Evolutionary conservation across 2,113 vertebrate species (phyloP).

Genomic region (Microcebus murinus): DNA sequence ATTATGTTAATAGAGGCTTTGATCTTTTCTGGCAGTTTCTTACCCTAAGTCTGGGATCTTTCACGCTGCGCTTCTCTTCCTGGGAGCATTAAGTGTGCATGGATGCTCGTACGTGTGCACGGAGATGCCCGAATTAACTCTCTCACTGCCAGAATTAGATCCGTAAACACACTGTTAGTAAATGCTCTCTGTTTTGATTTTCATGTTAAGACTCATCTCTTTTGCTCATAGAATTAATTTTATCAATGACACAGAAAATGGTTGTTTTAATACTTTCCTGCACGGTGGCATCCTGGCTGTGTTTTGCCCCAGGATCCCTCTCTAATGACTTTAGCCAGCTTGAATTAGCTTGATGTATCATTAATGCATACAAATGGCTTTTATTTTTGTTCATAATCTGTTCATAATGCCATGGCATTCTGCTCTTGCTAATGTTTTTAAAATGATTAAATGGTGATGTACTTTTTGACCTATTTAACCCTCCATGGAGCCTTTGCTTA

Average conservation of each 20-base stretch:
- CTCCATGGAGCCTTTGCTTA: not conserved
- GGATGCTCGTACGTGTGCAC: rapidly evolving
- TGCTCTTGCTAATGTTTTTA: constrained; percentile 57
- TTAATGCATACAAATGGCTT: constrained; percentile 84
- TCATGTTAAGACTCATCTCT: not conserved
- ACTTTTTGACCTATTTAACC: constrained; percentile 80
- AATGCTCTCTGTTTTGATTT: not conserved
- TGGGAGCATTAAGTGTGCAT: rapidly evolving
- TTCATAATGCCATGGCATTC: constrained; percentile 73
- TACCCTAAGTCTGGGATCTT: rapidly evolving
- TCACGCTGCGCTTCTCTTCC: not conserved
- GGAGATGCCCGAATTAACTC: not conserved
- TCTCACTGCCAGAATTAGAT: rapidly evolving
- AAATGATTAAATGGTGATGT: constrained; percentile 58
- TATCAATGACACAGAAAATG: constrained; percentile 83
- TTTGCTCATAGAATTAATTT: constrained; percentile 74
- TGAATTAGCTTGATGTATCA: constrained; percentile 85
- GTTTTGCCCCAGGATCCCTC: constrained; percentile 85
- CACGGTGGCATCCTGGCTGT: constrained; percentile 68
- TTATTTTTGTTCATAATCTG: constrained; percentile 85
- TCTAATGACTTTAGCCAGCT: constrained; percentile 83
- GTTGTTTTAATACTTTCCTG: constrained; percentile 84
- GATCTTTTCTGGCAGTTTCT: not conserved
- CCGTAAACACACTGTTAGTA: not conserved
- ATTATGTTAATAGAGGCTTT: rapidly evolving